Evolutionary conservation across 30 jellyfish, hydroid and myxozoan genomes (phyloP).

Genomic region (Rhopilema esculentum): DNA sequence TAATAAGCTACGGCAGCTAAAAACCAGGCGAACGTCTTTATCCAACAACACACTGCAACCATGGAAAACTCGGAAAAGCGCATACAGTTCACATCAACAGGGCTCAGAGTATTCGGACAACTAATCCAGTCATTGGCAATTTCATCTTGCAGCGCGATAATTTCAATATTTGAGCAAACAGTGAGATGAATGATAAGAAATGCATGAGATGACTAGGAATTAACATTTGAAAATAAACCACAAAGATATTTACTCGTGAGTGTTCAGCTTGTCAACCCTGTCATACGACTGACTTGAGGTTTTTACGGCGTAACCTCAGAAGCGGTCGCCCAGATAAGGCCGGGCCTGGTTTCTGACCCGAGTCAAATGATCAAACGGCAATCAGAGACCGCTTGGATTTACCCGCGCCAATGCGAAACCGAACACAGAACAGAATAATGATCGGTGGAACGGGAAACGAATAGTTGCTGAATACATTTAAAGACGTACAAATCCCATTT

Average conservation of each 20-base stretch:
- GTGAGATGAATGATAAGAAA: conserved; percentile 17
- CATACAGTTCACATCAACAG: background rate
- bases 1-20: background rate
- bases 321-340: conserved; percentile 23
- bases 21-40: background rate
- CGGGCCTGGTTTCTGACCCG: background rate
- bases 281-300: conserved; percentile 60
- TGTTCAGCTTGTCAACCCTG: conserved; percentile 26
- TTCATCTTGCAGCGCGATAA: conserved; percentile 23
- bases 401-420: background rate
- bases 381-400: background rate
- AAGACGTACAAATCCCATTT: background rate
- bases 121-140: conserved; percentile 11
- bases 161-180: conserved; percentile 20
- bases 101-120: background rate
- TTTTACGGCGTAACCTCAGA: conserved; percentile 40
- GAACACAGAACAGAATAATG: background rate
- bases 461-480: background rate
- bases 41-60: background rate
- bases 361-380: background rate
- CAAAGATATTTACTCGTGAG: conserved; percentile 37
- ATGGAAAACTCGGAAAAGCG: background rate
- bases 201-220: conserved; percentile 15
- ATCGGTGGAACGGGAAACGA: background rate
- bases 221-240: conserved; percentile 33